Evolutionary conservation across 2,888 invertebrate species (phyloP).

Genomic region (Malacosoma neustria): DNA sequence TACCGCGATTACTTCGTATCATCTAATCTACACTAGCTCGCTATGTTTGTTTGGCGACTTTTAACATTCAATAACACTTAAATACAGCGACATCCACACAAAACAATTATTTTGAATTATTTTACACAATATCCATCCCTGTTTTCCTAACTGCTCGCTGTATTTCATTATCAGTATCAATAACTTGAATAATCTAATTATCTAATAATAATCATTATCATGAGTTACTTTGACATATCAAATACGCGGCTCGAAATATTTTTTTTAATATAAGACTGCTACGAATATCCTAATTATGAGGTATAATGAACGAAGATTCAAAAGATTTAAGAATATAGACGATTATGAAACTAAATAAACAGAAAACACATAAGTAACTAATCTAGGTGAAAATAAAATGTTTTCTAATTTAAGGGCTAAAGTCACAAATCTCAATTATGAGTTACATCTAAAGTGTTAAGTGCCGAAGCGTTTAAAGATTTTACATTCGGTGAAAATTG

Average conservation of each 20-base stretch:
- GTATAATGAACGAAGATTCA: slow-evolving; percentile 33
- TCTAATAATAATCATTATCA: slow-evolving; percentile 68
- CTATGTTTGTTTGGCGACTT: not conserved
- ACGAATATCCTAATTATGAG: slow-evolving; percentile 61
- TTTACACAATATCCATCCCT: slow-evolving; percentile 67
- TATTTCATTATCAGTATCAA: slow-evolving; percentile 50
- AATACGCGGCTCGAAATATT: slow-evolving; percentile 74
- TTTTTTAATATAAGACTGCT: slow-evolving; percentile 61
- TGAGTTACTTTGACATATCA: slow-evolving; percentile 74
- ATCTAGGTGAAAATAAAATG: slow-evolving; percentile 45
- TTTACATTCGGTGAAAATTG: slow-evolving; percentile 60
- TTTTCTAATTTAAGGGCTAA: slow-evolving; percentile 53
- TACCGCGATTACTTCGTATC: slow-evolving; percentile 37
- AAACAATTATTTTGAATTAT: slow-evolving; percentile 57
- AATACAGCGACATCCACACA: slow-evolving; percentile 64
- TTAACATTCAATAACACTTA: slow-evolving; percentile 71
- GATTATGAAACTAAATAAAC: slow-evolving; percentile 26
- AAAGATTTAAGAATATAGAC: slow-evolving; percentile 28
- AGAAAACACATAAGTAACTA: slow-evolving; percentile 39
- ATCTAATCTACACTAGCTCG: slow-evolving; percentile 55
- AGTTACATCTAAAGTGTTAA: slow-evolving; percentile 51
- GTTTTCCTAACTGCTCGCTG: slow-evolving; percentile 72
- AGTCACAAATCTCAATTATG: slow-evolving; percentile 61
- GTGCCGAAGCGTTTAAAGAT: slow-evolving; percentile 61
- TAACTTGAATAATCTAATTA: slow-evolving; percentile 67